Evolutionary conservation across 2,888 invertebrate species (phyloP), one percentile per base, ranked within the genome.

Genomic region (Polydrusus pterygomalis): DNA sequence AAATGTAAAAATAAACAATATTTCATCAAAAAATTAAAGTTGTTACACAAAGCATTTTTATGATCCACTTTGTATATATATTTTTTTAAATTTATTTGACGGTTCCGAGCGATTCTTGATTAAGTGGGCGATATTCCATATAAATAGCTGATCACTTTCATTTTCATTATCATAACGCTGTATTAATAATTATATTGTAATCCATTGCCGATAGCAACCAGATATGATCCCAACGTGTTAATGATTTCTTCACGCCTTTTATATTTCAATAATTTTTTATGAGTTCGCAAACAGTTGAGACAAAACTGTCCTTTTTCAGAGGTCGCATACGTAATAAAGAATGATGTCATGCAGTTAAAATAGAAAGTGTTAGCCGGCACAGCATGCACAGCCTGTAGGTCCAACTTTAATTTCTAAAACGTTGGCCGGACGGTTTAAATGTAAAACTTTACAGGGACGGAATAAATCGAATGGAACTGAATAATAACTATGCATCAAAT

Each of bases 221-320:
- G 9, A 34, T 34, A 6, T 34, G 2, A 30, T 54, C 18, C 11
- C 38, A 58, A 43, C 20, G 43, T 69, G 58, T 58, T 69, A 69
- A 70, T 70, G 70, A 45, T 20, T n/a, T 40, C 11, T 30, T 70
- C 54, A 65, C 64, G 56, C 2, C 64, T 65, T 72, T 65, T 30
- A 20, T 25, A 47, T 65, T 43, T 67, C 62, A 62, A 49, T 63
- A 17, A 62, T 17, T 51, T 73, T 63, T 68, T 51, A 74, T 60
- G 68, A 74, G 18, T 67, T 47, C 25, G 54, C 49, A 67, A 67
- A 67, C 54, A 68, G 67, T 67, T 38, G 34, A 25, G 58, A 64
- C 70, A 63, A 56, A 74, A 70, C 34, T 63, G 70, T 64, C 74
- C 69, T 54, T 70, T 74, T 74, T 70, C 63, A 74, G 75, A 75